phyloP scores from a whole-genome alignment of 2,797 vertebrate genomes.

The Cossypha niveicapilla region DNA sequence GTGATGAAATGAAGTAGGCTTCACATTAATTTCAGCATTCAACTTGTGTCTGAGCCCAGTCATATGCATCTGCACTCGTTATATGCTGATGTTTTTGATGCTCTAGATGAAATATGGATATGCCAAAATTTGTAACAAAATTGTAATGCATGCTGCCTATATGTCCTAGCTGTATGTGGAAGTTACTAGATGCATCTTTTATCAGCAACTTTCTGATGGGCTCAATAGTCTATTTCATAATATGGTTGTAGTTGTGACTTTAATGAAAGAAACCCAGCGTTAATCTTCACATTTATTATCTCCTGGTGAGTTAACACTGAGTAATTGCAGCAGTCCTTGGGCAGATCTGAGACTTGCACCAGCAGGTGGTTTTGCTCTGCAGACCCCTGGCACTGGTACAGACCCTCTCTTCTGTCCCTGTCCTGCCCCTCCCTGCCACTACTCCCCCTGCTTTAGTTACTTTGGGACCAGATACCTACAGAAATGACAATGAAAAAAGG shows the following conservation, averaged over 20 bases:
- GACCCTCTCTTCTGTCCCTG: background rate
- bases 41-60: background rate
- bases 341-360: background rate
- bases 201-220: background rate
- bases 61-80: background rate
- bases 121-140: background rate
- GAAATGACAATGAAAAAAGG: background rate
- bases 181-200: background rate
- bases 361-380: background rate
- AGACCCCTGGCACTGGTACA: background rate
- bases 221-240: background rate
- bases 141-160: background rate
- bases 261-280: background rate
- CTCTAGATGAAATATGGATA: background rate
- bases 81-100: background rate
- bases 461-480: background rate
- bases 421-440: background rate
- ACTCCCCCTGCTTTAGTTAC: background rate
- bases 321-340: background rate
- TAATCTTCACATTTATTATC: background rate
- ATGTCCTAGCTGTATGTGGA: background rate
- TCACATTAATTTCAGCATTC: background rate
- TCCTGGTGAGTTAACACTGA: background rate
- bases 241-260: background rate
- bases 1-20: background rate